phyloP scores from a whole-genome alignment of 2,797 vertebrate species.

The Epinephelus coioides region DNA sequence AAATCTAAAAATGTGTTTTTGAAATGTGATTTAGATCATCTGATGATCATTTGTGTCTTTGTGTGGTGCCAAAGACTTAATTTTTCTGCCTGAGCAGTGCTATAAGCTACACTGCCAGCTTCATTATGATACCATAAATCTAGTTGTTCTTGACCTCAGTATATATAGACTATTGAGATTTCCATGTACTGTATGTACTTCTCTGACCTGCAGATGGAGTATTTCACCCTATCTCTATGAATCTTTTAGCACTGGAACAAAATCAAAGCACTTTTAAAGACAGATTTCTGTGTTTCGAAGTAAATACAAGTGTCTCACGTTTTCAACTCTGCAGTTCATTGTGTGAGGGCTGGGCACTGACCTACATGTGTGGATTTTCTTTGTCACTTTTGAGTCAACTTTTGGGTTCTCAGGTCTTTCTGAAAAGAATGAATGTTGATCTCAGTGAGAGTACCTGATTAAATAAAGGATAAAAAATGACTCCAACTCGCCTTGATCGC shows the following conservation, averaged over 20 bases:
- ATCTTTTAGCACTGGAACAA: neutral
- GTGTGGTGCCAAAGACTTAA: neutral
- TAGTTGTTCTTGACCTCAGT: neutral
- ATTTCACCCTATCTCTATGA: neutral
- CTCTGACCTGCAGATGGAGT: neutral
- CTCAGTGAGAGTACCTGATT: constrained; percentile 52
- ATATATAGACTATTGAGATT: neutral
- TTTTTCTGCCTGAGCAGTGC: neutral
- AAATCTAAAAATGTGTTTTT: neutral
- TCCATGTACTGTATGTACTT: neutral
- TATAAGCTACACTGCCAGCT: neutral
- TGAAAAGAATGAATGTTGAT: constrained; percentile 48
- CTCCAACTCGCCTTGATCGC: constrained; percentile 57
- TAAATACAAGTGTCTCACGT: neutral
- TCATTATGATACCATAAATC: neutral
- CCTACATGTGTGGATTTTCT: constrained; percentile 15
- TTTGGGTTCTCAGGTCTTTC: constrained; percentile 29
- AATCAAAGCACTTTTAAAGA: neutral
- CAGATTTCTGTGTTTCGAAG: neutral
- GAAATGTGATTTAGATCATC: neutral
- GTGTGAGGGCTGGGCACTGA: constrained; percentile 21
- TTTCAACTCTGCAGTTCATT: neutral
- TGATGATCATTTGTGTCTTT: neutral
- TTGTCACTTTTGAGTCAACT: constrained; percentile 32
- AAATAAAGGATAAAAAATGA: constrained; percentile 69